A percentile compares a stretch with the other conserved stretches of the same genome.
phyloP scores from a whole-genome alignment of 2,888 invertebrate species.

The Odontothrips loti region DNA sequence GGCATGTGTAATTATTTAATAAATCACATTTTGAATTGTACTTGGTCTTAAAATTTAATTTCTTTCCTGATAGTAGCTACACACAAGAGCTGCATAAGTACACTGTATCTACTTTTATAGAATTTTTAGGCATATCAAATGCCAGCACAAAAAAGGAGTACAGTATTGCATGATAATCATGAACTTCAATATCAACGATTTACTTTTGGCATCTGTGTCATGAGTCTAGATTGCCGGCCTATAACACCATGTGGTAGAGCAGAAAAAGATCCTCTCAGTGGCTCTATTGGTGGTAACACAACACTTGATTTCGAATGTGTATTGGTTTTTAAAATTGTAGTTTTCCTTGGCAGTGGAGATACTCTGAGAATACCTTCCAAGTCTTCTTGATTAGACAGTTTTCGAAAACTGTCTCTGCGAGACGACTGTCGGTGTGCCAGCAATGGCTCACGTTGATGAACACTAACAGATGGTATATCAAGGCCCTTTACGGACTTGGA shows the following conservation, averaged over 20 bases:
- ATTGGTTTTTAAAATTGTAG: background rate
- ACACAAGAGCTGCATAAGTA: too few relatives aligned
- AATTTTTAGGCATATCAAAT: too few relatives aligned
- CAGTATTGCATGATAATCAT: too few relatives aligned
- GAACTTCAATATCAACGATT: background rate
- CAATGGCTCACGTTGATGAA: background rate
- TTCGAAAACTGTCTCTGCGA: background rate
- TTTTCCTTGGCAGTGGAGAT: background rate
- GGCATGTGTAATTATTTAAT: background rate
- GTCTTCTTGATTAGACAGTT: background rate
- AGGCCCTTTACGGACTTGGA: background rate
- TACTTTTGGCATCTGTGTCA: background rate
- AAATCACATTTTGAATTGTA: slow-evolving; percentile 16
- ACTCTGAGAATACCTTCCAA: background rate
- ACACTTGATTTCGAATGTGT: background rate
- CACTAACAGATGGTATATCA: background rate
- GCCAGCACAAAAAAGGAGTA: too few relatives aligned
- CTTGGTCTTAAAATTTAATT: background rate
- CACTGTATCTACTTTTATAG: too few relatives aligned
- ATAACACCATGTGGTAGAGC: background rate
- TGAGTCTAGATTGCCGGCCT: background rate
- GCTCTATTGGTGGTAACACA: background rate
- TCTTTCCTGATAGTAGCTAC: background rate
- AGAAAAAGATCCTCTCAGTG: background rate
- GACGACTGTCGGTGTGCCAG: background rate